Conservation (phyloP, 2,113 vertebrate species). For the Ivindomyrus marchei region DNA sequence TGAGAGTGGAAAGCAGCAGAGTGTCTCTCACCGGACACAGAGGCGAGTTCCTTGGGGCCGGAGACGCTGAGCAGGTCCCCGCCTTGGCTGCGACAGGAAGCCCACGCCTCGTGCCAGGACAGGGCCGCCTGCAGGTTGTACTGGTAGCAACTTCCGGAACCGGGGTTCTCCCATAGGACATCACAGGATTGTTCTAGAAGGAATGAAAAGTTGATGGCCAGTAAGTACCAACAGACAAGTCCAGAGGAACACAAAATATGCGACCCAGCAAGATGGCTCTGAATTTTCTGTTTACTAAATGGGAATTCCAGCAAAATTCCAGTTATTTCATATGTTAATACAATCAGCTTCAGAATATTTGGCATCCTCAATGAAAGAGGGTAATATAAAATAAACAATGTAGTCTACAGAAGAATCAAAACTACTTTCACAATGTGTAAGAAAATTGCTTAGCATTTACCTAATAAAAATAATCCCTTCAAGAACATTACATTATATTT, state of each 20-base stretch:
- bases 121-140: conserved; percentile 71
- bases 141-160: conserved; percentile 74
- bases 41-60: conserved; percentile 54
- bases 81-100: conserved; percentile 83
- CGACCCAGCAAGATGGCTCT: neutral
- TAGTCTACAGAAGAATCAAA: neutral
- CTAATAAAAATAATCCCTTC: neutral
- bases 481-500: neutral
- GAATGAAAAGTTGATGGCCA: neutral
- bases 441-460: neutral
- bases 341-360: neutral
- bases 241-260: neutral
- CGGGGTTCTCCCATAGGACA: conserved; percentile 60
- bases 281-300: neutral
- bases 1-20: neutral
- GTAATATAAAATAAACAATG: neutral
- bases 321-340: neutral
- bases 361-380: neutral
- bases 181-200: conserved; percentile 75
- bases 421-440: neutral
- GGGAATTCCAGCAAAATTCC: neutral
- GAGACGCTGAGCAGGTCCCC: conserved; percentile 80
- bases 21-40: conserved; percentile 56
- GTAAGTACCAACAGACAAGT: neutral
- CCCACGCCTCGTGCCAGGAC: conserved; percentile 81